Conservation (phyloP, 2,888 invertebrate genomes). For the Chromoteleia sp. region DNA sequence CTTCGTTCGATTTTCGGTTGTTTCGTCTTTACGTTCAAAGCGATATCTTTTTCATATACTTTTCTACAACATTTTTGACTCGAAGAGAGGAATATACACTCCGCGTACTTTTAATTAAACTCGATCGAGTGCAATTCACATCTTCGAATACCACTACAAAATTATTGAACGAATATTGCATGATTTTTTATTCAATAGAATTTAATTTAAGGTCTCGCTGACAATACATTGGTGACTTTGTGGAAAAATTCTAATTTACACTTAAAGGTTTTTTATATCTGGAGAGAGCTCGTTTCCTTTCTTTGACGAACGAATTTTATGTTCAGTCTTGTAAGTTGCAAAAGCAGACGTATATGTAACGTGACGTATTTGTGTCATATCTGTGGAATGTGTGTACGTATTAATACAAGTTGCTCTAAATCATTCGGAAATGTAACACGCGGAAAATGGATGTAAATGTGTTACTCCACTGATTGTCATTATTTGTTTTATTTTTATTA, state of each 20-base stretch:
- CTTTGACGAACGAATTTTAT: conserved; percentile 14
- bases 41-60: neutral
- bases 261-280: conserved; percentile 1
- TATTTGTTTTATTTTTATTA: no score
- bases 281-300: neutral
- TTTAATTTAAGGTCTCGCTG: neutral
- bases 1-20: neutral
- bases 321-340: conserved; percentile 1
- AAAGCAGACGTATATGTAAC: conserved; percentile 9
- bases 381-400: conserved; percentile 12
- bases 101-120: no score
- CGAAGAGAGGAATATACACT: no score
- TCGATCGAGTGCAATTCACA: neutral
- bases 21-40: no score
- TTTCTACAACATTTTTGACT: no score
- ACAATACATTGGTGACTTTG: neutral
- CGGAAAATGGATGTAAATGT: no score
- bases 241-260: neutral
- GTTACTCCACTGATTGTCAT: no score
- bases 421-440: conserved; percentile 8
- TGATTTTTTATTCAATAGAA: neutral
- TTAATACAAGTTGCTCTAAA: conserved; percentile 15
- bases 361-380: conserved; percentile 41
- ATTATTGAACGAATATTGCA: neutral
- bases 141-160: neutral